Conservation (phyloP, 64 coral and sea anemone genomes). For the Acropora tenuis region DNA sequence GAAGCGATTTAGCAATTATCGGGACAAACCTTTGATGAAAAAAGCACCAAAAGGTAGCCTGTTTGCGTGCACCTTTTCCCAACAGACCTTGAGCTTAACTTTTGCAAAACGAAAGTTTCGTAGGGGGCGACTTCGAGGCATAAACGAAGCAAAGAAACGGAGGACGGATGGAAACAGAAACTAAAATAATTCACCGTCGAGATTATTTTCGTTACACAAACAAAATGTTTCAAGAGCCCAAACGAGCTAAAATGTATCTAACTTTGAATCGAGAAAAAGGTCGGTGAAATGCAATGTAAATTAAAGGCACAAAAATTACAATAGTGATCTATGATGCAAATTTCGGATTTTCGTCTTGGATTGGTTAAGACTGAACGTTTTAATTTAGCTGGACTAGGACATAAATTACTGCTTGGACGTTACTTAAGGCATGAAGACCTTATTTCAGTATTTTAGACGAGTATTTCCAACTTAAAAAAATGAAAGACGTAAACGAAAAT, state of each 20-base stretch:
- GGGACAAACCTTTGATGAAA: not conserved
- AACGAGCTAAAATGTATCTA: no score
- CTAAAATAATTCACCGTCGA: not conserved
- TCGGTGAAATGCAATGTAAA: no score
- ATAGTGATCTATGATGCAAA: not conserved
- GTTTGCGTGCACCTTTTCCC: not conserved
- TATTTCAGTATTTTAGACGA: not conserved
- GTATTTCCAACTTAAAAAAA: no score
- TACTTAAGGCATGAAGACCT: not conserved
- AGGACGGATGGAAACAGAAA: not conserved
- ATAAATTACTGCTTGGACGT: not conserved
- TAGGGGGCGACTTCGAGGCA: no score
- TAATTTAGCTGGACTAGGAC: not conserved
- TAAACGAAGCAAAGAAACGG: no score
- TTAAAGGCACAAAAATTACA: no score
- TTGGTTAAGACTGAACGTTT: not conserved
- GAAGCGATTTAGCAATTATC: constrained; percentile 1
- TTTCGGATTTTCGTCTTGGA: not conserved
- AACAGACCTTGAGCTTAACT: no score
- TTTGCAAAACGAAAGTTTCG: not conserved
- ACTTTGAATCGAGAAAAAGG: no score
- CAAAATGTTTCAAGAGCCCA: no score
- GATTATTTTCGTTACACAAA: no score
- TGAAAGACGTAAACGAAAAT: no score
- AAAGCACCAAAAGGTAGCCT: not conserved